Base-by-base conservation (phyloP, 2,113 vertebrate species). In the Pterophyllum scalare region DNA sequence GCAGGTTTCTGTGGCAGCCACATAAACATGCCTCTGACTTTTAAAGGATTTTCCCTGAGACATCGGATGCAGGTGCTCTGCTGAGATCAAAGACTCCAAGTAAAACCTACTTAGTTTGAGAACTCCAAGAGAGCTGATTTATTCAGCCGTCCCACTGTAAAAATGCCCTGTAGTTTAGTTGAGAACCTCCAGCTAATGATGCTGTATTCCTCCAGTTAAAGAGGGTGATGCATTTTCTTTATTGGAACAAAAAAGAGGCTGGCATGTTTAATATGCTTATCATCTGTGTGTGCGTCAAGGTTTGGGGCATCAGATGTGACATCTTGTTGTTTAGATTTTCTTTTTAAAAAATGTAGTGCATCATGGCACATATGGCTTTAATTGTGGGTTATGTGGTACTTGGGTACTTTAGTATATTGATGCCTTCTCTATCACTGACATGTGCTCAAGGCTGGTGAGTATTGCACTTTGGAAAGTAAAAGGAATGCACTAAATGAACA, bases 21-120 rank as follows among this genome's bases (percentile, higher is more conserved):
- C 81, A 92, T 93, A 94, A 95, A 93, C 87, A 85, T 77, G 83
- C 88, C 76, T 62, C 78, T 67, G 83, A 92, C 93, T 94, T 94
- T 94, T 94, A 94, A 95, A 93, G 92, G 93, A 92, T 94, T 95
- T 94, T 89, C 83, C 88, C 78, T 89, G 85, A 95, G 93, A 92
- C 93, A 83, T 93, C 57, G 86, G 89, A 94, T 94, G 92, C 94
- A 95, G 94, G 94, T 96, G 95, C 87, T 91, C 81, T 54, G 64
- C 77, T 6, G 59, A 93, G 93, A 95, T 95, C 94, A 96, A 95
- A 95, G 93, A 79, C 40, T 65, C 75, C 26, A 33, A 87, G 86
- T 87, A 88, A 92, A 89, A 89, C 76, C 83, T 81, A 70, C 85
- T 90, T 90, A 83, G 85, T 89, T 90, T 87, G 59, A 87, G 85